Percentiles rank a stretch among this genome's conserved stretches.
Conservation (phyloP, 1,140 invertebrate genomes). For the Platyscapa corneri region DNA sequence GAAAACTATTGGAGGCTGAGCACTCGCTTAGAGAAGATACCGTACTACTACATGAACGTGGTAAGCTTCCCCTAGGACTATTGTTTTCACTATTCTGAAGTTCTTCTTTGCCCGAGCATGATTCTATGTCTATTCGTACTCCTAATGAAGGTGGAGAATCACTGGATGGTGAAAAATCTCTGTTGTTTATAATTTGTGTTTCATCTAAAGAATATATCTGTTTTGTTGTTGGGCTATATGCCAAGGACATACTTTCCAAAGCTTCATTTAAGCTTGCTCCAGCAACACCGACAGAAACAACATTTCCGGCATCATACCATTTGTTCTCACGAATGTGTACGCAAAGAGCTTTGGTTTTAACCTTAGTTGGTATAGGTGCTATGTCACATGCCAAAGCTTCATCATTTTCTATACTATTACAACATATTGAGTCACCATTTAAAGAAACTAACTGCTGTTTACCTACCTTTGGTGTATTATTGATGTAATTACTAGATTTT, state of each 20-base stretch:
- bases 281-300: slow-evolving; percentile 65
- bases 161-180: slow-evolving; percentile 18
- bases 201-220: slow-evolving; percentile 71
- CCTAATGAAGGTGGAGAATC: slow-evolving; percentile 18
- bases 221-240: slow-evolving; percentile 74
- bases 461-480: slow-evolving; percentile 58
- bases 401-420: slow-evolving; percentile 66
- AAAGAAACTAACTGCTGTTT: slow-evolving; percentile 69
- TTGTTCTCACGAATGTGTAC: slow-evolving; percentile 70
- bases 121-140: slow-evolving; percentile 21
- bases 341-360: slow-evolving; percentile 67
- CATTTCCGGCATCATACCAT: slow-evolving; percentile 69
- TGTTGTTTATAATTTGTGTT: slow-evolving; percentile 42
- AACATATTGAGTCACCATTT: slow-evolving; percentile 67
- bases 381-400: slow-evolving; percentile 68
- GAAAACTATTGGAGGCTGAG: slow-evolving; percentile 72
- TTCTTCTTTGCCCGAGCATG: slow-evolving; percentile 25
- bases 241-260: slow-evolving; percentile 75
- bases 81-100: slow-evolving; percentile 62
- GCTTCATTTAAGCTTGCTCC: slow-evolving; percentile 73
- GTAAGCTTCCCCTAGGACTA: slow-evolving; percentile 71
- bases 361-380: slow-evolving; percentile 56
- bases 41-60: slow-evolving; percentile 74
- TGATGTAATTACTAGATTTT: slow-evolving; percentile 39
- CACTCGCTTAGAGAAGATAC: slow-evolving; percentile 75